Evolutionary conservation across 2,888 invertebrate species (phyloP), one percentile per base, ranked within the genome.

Genomic region (Tachina lurida): DNA sequence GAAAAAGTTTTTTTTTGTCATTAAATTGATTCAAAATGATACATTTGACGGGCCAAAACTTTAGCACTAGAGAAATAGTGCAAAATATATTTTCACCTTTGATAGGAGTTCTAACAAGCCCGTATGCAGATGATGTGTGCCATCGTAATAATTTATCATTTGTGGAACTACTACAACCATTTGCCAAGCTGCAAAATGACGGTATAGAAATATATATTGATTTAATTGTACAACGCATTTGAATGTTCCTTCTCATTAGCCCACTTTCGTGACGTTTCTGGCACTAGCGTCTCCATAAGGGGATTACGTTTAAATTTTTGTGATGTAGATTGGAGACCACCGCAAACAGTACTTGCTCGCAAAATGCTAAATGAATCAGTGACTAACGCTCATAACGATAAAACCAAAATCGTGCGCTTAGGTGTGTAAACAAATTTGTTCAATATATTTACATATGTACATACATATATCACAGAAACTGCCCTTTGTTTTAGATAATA

Each of bases 131-230:
- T 90, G 95, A 95, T 90, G 94, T 96, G 79, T 97, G 98, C 90
- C 95, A 96, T 88, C 98, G 97, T 91, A 98, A 98, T 93, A 97
- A 98, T 93, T 94, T 99, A 86, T 95, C 96, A 49, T 97, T 98
- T 91, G 95, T 96, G 75, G 98, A 98, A 93, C 93, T 99, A 87
- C 93, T 98, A 75, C 97, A 98, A 91, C 98, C 98, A 0, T 99
- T 98, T 92, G 95, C 96, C 92, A 94, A 95, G 91, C 91, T 96
- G 90, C 95, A 94, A 88, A 94, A 95, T 87, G 97, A 97, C 94
- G 95, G 96, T 96, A 93, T 91, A 87, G 5, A n/a, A 12, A 22
- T n/a, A n/a, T 1, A 22, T n/a, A 10, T 1, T 17, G 12, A 31
- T 39, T 60, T 39, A 12, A 17, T 39, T 31, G 13, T 8, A 3